Base-by-base conservation (phyloP, 1,140 invertebrate genomes). In the Drosophila azteca region DNA sequence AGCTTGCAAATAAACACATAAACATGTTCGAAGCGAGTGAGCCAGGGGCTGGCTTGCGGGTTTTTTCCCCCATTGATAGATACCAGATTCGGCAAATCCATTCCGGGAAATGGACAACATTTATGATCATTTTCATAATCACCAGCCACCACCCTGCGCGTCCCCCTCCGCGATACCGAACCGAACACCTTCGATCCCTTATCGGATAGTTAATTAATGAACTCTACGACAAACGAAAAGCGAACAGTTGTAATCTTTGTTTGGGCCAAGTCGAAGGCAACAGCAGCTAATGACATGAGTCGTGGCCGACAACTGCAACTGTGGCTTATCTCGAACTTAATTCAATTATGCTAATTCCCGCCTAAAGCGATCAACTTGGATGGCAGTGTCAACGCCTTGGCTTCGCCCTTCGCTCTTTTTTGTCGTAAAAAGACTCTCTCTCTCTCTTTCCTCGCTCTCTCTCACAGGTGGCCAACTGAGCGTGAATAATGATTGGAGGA, bases 151-250 rank as follows among this genome's bases (percentile, higher is more conserved):
- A 55, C 46, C 29, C 48, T 17, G 15, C 55, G 11, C 15, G 43
- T 7, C 31, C 8, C 41, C 29, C 48, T 17, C 13, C 55, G 11
- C 15, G 43, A 9, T 31, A 6, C 41, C 7, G 20, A 11, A 62
- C 29, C 61, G 76, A 68, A 69, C 64, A 64, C 61, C 51, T 69
- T 68, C 26, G 29, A 60, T 48, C 22, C 61, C 79, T 88, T 82
- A 87, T 88, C 79, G 77, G 82, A 82, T 88, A 83, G 82, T 82
- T 88, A 88, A 88, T 88, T 88, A 88, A 88, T 88, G 76, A 88
- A 79, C 66, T 64, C 61, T 58, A 20, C 17, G 17, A 20, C 77
- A 88, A 88, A 79, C 82, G 79, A 77, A 88, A 87, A 78, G 79
- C 82, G 60, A 72, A 71, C 70, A 87, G 45, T 3, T 46, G n/a